A percentile compares a stretch with the other conserved stretches of the same genome.
These are phyloP conservation scores for Yponomeuta malinellus DNA, from an alignment of 2,888 invertebrate genomes.

Conservation along the genomic window DNA sequence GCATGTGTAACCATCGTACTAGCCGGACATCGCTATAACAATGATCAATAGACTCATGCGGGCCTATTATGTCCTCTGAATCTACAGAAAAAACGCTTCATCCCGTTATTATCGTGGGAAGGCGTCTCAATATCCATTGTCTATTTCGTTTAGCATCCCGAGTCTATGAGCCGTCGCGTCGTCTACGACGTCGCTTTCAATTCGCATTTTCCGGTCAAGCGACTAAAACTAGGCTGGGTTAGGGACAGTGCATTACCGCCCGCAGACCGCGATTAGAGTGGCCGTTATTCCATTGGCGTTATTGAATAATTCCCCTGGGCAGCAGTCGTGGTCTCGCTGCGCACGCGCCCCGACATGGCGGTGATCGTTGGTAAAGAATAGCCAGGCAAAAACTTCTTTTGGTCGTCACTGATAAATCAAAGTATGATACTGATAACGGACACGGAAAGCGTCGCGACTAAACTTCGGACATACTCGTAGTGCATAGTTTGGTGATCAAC, in stretches of 20 bases:
- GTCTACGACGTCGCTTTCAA: slow-evolving; percentile 62
- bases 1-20: background rate
- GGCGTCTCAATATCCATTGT: slow-evolving; percentile 4
- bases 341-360: slow-evolving; percentile 25
- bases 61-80: slow-evolving; percentile 1
- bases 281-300: slow-evolving; percentile 68
- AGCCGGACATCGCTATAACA: background rate
- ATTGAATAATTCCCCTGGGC: slow-evolving; percentile 67
- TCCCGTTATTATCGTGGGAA: slow-evolving; percentile 4
- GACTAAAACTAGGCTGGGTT: slow-evolving; percentile 60
- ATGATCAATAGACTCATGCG: background rate
- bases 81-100: background rate
- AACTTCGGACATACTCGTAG: background rate
- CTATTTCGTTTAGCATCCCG: slow-evolving; percentile 5
- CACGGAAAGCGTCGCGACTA: slow-evolving; percentile 1
- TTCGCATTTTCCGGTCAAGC: slow-evolving; percentile 70
- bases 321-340: slow-evolving; percentile 33
- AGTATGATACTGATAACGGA: background rate
- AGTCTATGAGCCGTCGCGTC: slow-evolving; percentile 19
- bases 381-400: slow-evolving; percentile 1
- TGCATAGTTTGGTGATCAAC: too few relatives aligned
- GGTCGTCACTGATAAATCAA: background rate
- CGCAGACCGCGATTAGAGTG: slow-evolving; percentile 61
- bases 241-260: slow-evolving; percentile 34
- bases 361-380: slow-evolving; percentile 41